Base-by-base conservation (phyloP, 2,113 vertebrate species). In the Megaptera novaeangliae region DNA sequence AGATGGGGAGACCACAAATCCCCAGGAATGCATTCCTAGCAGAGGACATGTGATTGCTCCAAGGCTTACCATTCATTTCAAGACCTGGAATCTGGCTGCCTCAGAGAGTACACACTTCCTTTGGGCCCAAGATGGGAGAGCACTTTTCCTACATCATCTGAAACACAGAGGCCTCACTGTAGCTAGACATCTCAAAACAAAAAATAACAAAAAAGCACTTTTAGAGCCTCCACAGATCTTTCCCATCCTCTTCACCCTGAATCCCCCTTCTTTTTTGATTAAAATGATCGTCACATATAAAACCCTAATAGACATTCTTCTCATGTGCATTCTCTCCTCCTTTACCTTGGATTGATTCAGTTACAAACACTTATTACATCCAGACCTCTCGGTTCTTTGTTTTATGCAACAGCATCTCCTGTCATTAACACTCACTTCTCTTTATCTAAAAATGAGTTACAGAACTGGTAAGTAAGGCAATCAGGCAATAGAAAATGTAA, bases 1-100 rank as follows among this genome's bases (percentile, higher is more conserved):
- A 97, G 87, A 97, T 98, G 97, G 87, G 29, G 39, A 97, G 90
- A 96, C 97, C 97, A 97, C 96, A 96, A 92, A 96, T 97, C 78
- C 94, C 52, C 20, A 96, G 84, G 92, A 97, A 98, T 96, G 83
- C 94, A 94, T 97, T 92, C 69, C 95, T 75, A 85, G 92, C 85
- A 80, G 57, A 87, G 83, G 72, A 92, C 90, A 97, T 80, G 74
- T 96, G 96, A 88, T 95, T 95, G 90, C 95, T 93, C 92, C 92
- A 96, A 97, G 94, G 92, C 69, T 92, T 91, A 46, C 87, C 64
- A 66, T 89, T 89, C 94, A 49, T 97, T 95, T 88, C 75, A 85
- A 88, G 94, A 80, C 61, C 34, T 93, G 36, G 72, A 87, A 59
- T 95, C 91, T 83, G 81, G 91, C 93, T 11, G 34, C 36, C 44